A percentile compares a stretch with the other conserved stretches of the same genome.
Conservation (phyloP, 2,797 vertebrate genomes). For the Sebastes vulpes region DNA sequence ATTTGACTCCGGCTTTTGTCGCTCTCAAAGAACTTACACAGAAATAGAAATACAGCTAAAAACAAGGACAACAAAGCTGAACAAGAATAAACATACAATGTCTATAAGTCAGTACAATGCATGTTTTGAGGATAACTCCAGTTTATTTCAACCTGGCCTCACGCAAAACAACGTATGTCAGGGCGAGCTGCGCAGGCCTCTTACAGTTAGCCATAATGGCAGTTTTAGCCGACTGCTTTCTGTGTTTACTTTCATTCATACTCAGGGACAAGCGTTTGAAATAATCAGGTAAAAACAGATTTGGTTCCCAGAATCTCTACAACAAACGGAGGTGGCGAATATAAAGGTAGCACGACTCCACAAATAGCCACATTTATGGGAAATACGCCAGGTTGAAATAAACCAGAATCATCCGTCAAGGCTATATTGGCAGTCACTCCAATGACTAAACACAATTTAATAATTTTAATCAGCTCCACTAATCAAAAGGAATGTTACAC, state of each 20-base stretch:
- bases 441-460: not conserved
- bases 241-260: not conserved
- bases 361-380: not conserved
- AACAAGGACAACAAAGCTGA: not conserved
- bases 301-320: not conserved
- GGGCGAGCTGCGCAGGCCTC: not conserved
- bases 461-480: conserved; percentile 1
- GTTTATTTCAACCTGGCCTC: not conserved
- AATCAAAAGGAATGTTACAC: not conserved
- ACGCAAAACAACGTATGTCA: not conserved
- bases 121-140: not conserved
- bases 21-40: not conserved
- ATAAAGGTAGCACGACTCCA: not conserved
- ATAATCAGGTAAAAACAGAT: not conserved
- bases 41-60: not conserved
- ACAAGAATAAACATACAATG: no score
- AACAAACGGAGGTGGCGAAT: not conserved
- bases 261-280: not conserved
- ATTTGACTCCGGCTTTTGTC: not conserved
- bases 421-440: not conserved
- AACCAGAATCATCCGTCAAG: not conserved
- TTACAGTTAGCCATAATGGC: not conserved
- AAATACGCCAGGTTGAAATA: not conserved
- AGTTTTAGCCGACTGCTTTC: not conserved
- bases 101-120: no score